These are phyloP conservation scores for Parnassius mnemosyne DNA, from an alignment of 2,888 invertebrate genomes.

Conservation along the genomic window DNA sequence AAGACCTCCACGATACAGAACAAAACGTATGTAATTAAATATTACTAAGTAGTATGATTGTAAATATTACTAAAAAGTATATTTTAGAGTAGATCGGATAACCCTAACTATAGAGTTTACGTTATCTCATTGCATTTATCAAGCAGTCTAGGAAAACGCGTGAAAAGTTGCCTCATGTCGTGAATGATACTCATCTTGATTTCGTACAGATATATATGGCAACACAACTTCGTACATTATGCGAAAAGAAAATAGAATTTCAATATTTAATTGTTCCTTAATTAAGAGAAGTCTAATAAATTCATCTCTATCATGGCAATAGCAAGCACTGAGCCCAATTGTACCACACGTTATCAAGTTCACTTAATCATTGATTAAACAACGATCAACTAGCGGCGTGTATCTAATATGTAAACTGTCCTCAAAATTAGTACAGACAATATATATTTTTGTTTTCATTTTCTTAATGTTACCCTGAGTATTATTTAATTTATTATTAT, in stretches of 20 bases:
- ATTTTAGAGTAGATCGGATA: too few species aligned
- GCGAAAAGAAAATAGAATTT: constrained; percentile 23
- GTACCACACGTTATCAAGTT: background rate
- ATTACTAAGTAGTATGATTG: too few species aligned
- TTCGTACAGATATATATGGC: constrained; percentile 1
- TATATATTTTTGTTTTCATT: too few species aligned
- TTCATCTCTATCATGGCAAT: constrained; percentile 8
- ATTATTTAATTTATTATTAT: too few species aligned
- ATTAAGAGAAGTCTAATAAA: constrained; percentile 20
- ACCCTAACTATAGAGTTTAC: background rate
- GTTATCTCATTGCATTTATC: background rate
- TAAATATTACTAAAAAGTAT: too few species aligned
- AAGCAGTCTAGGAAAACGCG: background rate
- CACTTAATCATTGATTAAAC: constrained; percentile 15
- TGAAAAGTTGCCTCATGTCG: constrained; percentile 2
- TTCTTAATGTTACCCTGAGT: too few species aligned
- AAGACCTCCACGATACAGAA: too few species aligned
- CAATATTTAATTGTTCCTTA: constrained; percentile 8
- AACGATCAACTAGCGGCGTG: constrained; percentile 1
- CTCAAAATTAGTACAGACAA: too few species aligned
- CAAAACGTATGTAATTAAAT: too few species aligned
- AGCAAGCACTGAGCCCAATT: constrained; percentile 3
- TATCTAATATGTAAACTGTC: background rate
- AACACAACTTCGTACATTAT: background rate
- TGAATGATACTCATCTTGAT: constrained; percentile 6